Base-by-base conservation (phyloP, 1,140 invertebrate genomes). In the Phortica variegata region DNA sequence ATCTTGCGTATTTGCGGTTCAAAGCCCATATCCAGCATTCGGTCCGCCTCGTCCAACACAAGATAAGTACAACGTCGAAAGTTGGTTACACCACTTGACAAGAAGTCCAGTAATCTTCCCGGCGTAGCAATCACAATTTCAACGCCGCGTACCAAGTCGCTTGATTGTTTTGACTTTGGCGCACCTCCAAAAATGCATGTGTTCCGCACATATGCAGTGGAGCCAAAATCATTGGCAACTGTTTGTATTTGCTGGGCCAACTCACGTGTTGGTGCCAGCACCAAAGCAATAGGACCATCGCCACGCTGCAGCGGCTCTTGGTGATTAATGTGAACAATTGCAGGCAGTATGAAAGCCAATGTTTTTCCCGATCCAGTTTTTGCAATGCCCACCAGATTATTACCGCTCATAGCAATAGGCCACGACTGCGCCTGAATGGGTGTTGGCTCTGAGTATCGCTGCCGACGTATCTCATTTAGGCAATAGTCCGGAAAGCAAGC, bases 11-110 rank as follows among this genome's bases (percentile, higher is more conserved):
- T 98, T 78, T 98, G 95, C 9, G 95, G 95, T 77, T 98, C 95
- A 78, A 98, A 98, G 61, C 95, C 95, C 95, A 98, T 98, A 77
- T 98, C 95, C 61, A 98, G 81, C 95, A 98, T 98, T 40, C 96
- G 83, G 78, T 98, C 96, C 56, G 96, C 96, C 79, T 99, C 96
- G 79, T 98, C 95, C 33, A 99, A 77, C 3, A 98, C 95, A 44
- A 98, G 81, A 77, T 95, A 97, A 19, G 93, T 96, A 65, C 90
- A 92, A 32, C 93, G 82, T 21, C 84, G 80, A 15, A 98, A 77
- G 76, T 93, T 95, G 1, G 92, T 95, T 32, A 87, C 90, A 1
- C 88, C 89, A 48, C 84, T 82, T 73, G 97, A 91, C 10, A 98
- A 77, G 70, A 98, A 97, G 79, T 98, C 95, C 61, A 97, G 90